Conservation (phyloP, 2,797 vertebrate genomes). For the Diplodus puntazzo region DNA sequence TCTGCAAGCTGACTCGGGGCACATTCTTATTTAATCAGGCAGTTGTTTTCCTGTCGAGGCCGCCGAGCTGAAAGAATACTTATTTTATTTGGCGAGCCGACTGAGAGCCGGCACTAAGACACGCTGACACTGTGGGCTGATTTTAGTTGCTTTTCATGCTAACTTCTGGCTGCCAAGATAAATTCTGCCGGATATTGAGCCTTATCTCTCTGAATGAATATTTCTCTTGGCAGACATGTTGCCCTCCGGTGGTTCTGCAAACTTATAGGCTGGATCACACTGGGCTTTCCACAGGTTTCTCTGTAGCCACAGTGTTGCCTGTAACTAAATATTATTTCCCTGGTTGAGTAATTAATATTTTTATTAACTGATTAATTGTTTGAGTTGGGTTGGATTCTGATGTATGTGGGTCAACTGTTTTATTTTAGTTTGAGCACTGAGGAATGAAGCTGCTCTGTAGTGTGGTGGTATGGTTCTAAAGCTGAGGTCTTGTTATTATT, state of each 20-base stretch:
- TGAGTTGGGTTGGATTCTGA: too few relatives aligned
- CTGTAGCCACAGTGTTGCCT: background rate
- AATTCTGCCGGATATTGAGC: background rate
- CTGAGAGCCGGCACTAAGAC: background rate
- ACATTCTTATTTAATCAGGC: constrained; percentile 44
- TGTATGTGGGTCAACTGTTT: too few relatives aligned
- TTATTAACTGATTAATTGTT: too few relatives aligned
- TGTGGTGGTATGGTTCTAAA: too few relatives aligned
- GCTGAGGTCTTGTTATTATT: too few relatives aligned
- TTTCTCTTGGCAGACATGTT: constrained; percentile 22
- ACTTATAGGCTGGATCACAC: background rate
- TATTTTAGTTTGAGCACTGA: too few relatives aligned
- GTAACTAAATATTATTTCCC: too few relatives aligned
- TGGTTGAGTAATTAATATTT: too few relatives aligned
- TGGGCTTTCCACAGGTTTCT: background rate
- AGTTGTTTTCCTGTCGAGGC: constrained; percentile 27
- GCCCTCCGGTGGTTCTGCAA: background rate
- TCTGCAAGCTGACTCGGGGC: constrained; percentile 5
- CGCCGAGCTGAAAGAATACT: constrained; percentile 1
- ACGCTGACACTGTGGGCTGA: too few relatives aligned
- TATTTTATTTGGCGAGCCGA: constrained; percentile 19
- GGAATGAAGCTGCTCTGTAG: too few relatives aligned
- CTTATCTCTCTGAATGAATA: constrained; percentile 7
- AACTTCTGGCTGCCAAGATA: constrained; percentile 26
- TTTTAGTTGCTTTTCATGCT: background rate